Percentiles rank a stretch among this genome's conserved stretches.
Conservation (phyloP, 2,113 vertebrate species). For the Delphinapterus leucas region DNA sequence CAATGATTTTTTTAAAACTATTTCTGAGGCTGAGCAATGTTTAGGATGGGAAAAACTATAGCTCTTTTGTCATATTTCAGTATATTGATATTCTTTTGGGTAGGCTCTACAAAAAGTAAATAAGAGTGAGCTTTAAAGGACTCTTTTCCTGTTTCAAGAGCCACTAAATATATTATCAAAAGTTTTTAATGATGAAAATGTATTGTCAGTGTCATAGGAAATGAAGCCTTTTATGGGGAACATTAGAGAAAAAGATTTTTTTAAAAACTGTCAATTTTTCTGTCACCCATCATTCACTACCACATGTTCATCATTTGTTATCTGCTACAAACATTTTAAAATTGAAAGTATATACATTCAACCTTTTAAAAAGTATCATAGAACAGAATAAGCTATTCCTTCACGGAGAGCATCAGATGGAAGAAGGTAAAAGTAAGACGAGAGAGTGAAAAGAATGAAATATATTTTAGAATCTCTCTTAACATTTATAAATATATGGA, state of each 20-base stretch:
- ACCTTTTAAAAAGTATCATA: neutral
- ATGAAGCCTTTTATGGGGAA: neutral
- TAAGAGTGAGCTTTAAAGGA: neutral
- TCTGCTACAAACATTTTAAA: neutral
- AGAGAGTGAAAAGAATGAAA: neutral
- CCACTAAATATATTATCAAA: neutral
- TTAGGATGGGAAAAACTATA: neutral
- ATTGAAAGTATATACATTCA: neutral
- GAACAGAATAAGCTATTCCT: neutral
- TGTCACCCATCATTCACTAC: neutral
- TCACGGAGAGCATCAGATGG: neutral
- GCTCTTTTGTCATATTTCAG: neutral
- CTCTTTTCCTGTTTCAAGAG: neutral
- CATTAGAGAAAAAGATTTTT: neutral
- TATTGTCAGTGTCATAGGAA: neutral
- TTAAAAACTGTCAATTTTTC: neutral
- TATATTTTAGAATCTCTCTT: neutral
- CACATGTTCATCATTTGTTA: neutral
- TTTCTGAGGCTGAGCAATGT: neutral
- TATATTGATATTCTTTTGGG: neutral
- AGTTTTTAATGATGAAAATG: neutral
- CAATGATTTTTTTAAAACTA: slow-evolving; percentile 4
- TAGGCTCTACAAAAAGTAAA: neutral
- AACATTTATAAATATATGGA: neutral
- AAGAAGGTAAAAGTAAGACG: neutral